These are phyloP conservation scores for Lipophrys pholis DNA, from an alignment of 2,113 vertebrate species.

Conservation along the genomic window DNA sequence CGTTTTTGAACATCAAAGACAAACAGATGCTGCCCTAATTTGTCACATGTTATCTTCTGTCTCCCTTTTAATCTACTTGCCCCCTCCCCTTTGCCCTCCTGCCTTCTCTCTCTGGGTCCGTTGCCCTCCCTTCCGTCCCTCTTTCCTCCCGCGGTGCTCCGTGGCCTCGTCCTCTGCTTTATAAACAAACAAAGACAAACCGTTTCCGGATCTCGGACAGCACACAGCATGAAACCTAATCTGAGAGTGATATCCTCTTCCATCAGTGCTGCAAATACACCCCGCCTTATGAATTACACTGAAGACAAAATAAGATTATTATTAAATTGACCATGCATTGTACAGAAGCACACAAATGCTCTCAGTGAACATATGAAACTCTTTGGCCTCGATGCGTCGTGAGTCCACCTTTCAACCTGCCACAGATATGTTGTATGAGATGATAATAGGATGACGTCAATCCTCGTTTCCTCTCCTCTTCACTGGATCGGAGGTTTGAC, in stretches of 20 bases:
- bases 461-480: constrained; percentile 27
- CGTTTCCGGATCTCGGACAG: constrained; percentile 42
- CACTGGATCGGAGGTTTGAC: constrained; percentile 62
- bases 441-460: background rate
- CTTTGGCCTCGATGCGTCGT: too few relatives aligned
- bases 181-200: constrained; percentile 64
- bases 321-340: too few relatives aligned
- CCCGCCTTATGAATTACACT: constrained; percentile 8
- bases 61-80: constrained; percentile 56
- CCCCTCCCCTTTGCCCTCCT: constrained; percentile 48
- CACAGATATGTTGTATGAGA: too few relatives aligned
- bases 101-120: background rate
- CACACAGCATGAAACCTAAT: constrained; percentile 30
- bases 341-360: too few relatives aligned
- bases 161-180: constrained; percentile 29
- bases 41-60: constrained; percentile 65
- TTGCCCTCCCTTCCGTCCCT: background rate
- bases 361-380: too few relatives aligned
- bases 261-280: background rate
- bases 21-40: constrained; percentile 56
- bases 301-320: background rate
- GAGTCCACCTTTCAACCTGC: too few relatives aligned
- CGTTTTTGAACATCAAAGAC: constrained; percentile 59
- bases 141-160: constrained; percentile 50
- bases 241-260: constrained; percentile 16